Conservation (phyloP, 2,888 invertebrate species). For the Anaspis maculata region DNA sequence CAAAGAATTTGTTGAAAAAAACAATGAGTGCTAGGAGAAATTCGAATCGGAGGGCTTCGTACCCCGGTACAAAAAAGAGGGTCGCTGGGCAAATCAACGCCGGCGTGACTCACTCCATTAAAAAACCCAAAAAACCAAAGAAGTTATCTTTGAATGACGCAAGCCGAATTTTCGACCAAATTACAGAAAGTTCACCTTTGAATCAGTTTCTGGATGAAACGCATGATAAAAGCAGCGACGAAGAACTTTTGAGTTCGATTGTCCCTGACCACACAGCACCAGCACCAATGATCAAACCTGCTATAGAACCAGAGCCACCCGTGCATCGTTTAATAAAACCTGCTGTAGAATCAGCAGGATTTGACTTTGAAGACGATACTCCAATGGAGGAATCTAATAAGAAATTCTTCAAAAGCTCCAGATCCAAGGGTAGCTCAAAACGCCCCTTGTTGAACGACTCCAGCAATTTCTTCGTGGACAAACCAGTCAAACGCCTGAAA, state of each 20-base stretch:
- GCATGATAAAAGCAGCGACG: not conserved
- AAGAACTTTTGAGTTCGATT: too few species aligned
- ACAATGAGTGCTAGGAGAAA: not conserved
- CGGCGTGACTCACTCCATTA: not conserved
- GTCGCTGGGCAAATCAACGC: not conserved
- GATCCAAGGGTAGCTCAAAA: slow-evolving; percentile 28
- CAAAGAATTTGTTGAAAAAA: too few species aligned
- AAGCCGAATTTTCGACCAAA: not conserved
- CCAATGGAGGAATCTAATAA: slow-evolving; percentile 29
- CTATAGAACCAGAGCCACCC: slow-evolving; percentile 11
- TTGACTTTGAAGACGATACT: too few species aligned
- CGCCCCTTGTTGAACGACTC: too few species aligned
- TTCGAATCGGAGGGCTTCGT: not conserved
- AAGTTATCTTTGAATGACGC: not conserved
- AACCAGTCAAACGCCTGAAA: slow-evolving; percentile 5
- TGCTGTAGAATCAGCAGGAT: too few species aligned
- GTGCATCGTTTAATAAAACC: too few species aligned
- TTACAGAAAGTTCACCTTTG: not conserved
- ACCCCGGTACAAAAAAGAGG: not conserved
- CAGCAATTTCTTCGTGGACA: not conserved
- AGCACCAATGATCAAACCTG: not conserved
- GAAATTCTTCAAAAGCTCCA: slow-evolving; percentile 43
- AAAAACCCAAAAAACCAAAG: not conserved
- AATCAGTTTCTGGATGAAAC: not conserved
- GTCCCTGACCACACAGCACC: too few species aligned